Percentiles rank a stretch among this genome's conserved stretches.
Conservation (phyloP, 2,888 invertebrate species). For the Pseudococcus viburni region DNA sequence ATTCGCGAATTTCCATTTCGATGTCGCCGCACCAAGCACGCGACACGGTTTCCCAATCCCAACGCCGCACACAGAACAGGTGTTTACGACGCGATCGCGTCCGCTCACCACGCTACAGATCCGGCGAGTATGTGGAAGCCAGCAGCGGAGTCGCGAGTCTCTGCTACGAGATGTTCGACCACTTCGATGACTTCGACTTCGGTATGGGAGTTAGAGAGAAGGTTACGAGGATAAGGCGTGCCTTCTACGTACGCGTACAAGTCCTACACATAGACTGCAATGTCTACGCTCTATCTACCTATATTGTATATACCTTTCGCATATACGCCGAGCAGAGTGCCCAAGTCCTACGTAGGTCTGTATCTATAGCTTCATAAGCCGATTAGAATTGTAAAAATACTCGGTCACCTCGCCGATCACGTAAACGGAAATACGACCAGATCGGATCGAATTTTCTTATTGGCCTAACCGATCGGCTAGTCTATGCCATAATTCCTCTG, state of each 20-base stretch:
- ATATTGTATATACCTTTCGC: not conserved
- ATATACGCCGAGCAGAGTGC: not conserved
- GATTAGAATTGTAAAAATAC: conserved; percentile 12
- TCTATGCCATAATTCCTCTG: not conserved
- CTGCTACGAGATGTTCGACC: conserved; percentile 25
- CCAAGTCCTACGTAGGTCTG: not conserved
- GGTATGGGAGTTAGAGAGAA: conserved; percentile 59
- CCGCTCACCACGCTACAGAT: conserved; percentile 15
- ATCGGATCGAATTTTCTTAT: not conserved
- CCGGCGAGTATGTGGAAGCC: not conserved
- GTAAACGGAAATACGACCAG: conserved; percentile 12
- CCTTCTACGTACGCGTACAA: conserved; percentile 7
- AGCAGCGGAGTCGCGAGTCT: not conserved
- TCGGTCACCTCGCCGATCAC: conserved; percentile 11
- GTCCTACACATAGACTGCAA: conserved; percentile 19
- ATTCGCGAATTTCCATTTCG: not conserved
- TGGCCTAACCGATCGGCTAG: not conserved
- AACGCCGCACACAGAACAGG: not conserved
- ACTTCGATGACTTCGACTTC: conserved; percentile 40
- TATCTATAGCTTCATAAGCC: not conserved
- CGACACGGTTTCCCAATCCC: not conserved
- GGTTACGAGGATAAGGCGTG: conserved; percentile 61
- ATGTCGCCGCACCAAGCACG: not conserved
- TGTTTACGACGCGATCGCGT: conserved; percentile 33
- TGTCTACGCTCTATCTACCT: too few species aligned